Base-by-base conservation (phyloP, 2,113 vertebrate genomes). In the Hoplias malabaricus region DNA sequence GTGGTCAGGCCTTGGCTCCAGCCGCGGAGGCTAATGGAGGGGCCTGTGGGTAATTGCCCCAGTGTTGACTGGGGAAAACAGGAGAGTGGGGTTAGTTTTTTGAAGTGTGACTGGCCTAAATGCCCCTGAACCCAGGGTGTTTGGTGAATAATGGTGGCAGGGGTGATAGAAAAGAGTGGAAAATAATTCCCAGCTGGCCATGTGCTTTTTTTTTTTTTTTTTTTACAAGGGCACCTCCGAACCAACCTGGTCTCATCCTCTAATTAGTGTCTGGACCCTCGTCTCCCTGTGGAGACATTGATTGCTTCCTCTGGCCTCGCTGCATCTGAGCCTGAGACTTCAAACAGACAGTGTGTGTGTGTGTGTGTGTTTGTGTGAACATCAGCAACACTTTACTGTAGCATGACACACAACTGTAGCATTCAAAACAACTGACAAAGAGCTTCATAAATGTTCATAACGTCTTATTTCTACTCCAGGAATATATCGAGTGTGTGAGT, bases 151-250 rank as follows among this genome's bases (percentile, higher is more conserved):
- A 69, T 48, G 36, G 12, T 21, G 54, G 63, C 40, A 65, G 43
- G 54, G 23, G 56, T 11, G 19, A 65, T 50, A 65, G 68, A 57
- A 59, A 29, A 70, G 33, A 34, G 12, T 25, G 42, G 63, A 34
- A 79, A 77, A 82, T 76, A 59, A 25, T 31, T 80, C 65, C 80
- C 83, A 84, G 83, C 82, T 73, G 83, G 76, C 29, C 13, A 40
- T 4, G 16, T 4, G 34, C 19, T 42, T 71, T 42, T 54, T 46
- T 61, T 27, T 23, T 42, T 71, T 42, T 54, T 46, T 61, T 27
- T 23, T 65, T 76, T 66, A 82, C 72, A 79, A 56, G 69, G 77
- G 46, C 83, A 84, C 53, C 68, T 67, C 66, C 36, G 48, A 63
- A 73, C 12, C 27, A 73, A 73, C 38, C 68, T n/a, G 73, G 56